phyloP scores from a whole-genome alignment of 2,797 vertebrate species.

The Poecilia wingei region DNA sequence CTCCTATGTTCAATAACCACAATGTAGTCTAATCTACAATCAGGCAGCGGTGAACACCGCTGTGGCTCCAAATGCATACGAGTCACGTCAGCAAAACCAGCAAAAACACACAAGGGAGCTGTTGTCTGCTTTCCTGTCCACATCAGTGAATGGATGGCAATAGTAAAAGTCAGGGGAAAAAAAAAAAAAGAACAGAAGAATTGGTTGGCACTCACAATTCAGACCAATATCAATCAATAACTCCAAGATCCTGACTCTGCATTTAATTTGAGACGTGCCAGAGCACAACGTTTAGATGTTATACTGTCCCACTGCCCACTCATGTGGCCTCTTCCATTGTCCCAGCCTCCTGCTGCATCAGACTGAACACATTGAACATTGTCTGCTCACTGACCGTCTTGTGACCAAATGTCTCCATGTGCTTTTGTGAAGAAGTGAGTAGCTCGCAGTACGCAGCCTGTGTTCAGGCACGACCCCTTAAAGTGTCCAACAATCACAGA shows the following conservation, averaged over 20 bases:
- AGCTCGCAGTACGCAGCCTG: neutral
- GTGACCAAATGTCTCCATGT: slow-evolving; percentile 38
- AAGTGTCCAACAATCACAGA: neutral
- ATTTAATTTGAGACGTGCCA: neutral
- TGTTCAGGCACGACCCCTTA: neutral
- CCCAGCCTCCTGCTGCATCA: slow-evolving; percentile 19
- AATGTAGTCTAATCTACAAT: slow-evolving; percentile 23
- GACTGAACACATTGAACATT: slow-evolving; percentile 49
- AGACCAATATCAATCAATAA: neutral
- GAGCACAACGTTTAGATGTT: neutral
- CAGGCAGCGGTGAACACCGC: slow-evolving; percentile 24
- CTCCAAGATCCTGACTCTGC: neutral
- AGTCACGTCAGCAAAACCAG: slow-evolving; percentile 56
- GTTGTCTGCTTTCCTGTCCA: slow-evolving; percentile 52
- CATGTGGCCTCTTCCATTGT: slow-evolving; percentile 48
- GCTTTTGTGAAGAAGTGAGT: slow-evolving; percentile 10
- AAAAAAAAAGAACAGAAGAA: no score
- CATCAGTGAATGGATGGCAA: slow-evolving; percentile 10
- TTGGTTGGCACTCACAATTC: neutral
- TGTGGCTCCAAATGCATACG: slow-evolving; percentile 12
- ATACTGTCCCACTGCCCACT: slow-evolving; percentile 11
- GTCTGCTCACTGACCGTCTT: slow-evolving; percentile 47
- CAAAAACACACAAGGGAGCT: slow-evolving; percentile 42
- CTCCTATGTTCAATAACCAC: slow-evolving; percentile 11
- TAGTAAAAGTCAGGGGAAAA: neutral